phyloP scores from a whole-genome alignment of 1,140 invertebrate species.

The Linepithema humile region DNA sequence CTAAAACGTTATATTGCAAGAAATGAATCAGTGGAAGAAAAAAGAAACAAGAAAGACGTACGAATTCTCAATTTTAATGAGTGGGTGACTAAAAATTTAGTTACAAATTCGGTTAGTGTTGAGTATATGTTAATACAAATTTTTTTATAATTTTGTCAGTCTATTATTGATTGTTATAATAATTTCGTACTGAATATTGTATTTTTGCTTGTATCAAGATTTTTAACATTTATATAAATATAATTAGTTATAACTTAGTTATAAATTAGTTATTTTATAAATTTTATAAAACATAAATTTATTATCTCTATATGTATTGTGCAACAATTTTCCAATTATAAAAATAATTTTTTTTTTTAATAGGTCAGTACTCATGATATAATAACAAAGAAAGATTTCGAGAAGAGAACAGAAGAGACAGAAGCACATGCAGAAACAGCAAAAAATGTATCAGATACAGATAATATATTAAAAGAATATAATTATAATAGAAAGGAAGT shows the following conservation, averaged over 20 bases:
- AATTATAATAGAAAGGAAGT: background rate
- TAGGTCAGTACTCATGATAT: background rate
- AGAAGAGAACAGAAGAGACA: background rate
- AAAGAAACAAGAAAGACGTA: background rate
- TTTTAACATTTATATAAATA: background rate
- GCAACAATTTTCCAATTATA: background rate
- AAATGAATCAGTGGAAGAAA: background rate
- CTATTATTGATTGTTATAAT: too few relatives aligned
- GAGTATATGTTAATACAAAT: background rate
- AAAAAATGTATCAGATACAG: background rate
- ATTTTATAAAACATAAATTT: too few relatives aligned
- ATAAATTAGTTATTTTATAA: too few relatives aligned
- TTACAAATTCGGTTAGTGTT: constrained; percentile 9
- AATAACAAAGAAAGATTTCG: background rate
- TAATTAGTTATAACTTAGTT: background rate
- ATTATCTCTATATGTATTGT: too few relatives aligned
- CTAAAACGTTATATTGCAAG: background rate
- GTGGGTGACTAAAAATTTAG: background rate
- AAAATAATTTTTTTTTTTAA: background rate
- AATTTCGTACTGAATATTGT: background rate
- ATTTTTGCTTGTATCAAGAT: background rate
- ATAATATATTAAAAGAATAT: background rate
- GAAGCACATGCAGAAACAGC: background rate
- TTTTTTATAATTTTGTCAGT: constrained; percentile 7
- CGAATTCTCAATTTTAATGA: background rate